Percentiles rank a stretch among this genome's conserved stretches.
Conservation (phyloP, 2,797 vertebrate genomes). For the Hafferia zeledoni region DNA sequence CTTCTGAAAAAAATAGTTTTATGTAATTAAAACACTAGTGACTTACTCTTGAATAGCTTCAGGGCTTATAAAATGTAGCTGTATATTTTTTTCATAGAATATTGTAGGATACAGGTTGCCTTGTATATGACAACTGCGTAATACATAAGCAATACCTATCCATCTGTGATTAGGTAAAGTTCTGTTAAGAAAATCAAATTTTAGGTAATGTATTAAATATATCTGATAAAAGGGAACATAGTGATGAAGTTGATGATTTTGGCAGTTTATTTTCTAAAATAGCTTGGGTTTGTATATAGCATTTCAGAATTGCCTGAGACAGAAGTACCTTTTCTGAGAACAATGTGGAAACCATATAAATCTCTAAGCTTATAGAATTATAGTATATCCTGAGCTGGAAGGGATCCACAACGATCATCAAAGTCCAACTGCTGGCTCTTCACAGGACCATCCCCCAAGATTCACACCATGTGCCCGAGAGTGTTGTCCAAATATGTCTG, state of each 20-base stretch:
- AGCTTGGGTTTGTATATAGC: background rate
- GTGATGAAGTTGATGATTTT: background rate
- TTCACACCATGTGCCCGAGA: background rate
- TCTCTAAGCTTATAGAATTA: background rate
- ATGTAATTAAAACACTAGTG: background rate
- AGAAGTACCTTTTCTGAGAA: background rate
- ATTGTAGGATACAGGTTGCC: background rate
- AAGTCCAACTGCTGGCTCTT: background rate
- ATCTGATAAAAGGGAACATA: background rate
- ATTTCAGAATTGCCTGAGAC: background rate
- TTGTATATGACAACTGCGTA: background rate
- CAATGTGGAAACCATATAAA: background rate
- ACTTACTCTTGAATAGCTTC: background rate
- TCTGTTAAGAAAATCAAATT: background rate
- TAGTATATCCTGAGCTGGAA: background rate
- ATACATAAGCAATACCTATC: background rate
- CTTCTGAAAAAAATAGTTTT: background rate
- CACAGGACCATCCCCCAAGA: no score
- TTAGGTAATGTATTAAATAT: background rate
- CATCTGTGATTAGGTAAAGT: background rate
- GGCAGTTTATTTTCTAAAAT: background rate
- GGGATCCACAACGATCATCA: background rate
- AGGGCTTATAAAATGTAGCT: background rate
- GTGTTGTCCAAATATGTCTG: background rate
- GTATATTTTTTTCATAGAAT: background rate